Conservation (phyloP, 64 coral and sea anemone genomes). For the Stichodactyla mertensii region DNA sequence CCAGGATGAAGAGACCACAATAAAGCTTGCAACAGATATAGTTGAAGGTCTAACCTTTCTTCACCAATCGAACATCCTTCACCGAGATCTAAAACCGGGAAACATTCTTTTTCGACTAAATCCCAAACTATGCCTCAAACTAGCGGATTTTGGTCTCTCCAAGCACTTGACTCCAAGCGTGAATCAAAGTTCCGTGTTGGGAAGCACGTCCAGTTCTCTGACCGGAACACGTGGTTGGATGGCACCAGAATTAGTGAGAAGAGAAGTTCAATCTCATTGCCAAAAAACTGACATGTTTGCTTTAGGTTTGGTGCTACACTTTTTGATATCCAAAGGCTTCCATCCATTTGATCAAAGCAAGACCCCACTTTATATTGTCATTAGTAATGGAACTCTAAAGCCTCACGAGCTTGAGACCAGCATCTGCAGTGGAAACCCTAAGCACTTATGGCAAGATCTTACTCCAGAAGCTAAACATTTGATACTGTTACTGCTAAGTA, state of each 20-base stretch:
- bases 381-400: not conserved
- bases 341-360: constrained; percentile 27
- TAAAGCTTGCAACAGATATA: not conserved
- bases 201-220: constrained; percentile 4
- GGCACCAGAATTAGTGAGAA: constrained; percentile 41
- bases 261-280: not conserved
- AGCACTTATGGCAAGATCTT: constrained; percentile 11
- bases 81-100: constrained; percentile 15
- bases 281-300: constrained; percentile 30
- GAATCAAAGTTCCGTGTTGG: constrained; percentile 8
- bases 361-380: not conserved
- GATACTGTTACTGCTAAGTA: constrained; percentile 1
- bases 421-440: constrained; percentile 3
- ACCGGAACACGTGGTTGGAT: constrained; percentile 49
- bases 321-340: constrained; percentile 27
- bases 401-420: constrained; percentile 28
- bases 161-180: constrained; percentile 14
- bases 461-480: constrained; percentile 25
- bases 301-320: constrained; percentile 33
- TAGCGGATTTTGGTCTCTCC: constrained; percentile 13
- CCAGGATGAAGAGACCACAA: constrained; percentile 10
- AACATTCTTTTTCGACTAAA: constrained; percentile 9
- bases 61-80: not conserved
- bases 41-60: not conserved
- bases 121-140: not conserved